Base-by-base conservation (phyloP, 2,888 invertebrate genomes). In the Clanis bilineata region DNA sequence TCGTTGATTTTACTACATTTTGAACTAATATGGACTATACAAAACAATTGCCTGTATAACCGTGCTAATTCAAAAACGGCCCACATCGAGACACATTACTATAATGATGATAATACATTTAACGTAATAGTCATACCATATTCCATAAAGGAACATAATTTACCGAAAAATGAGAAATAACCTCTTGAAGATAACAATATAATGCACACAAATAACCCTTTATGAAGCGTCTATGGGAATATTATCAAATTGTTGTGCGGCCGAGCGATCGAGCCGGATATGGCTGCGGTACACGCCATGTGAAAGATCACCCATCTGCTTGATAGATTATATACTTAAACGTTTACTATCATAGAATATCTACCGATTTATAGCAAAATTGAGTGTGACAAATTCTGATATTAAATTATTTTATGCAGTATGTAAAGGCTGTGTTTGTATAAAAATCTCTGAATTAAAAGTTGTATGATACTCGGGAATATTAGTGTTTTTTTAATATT, bases 141-240 rank as follows among this genome's bases (percentile, higher is more conserved):
- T 32, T 51, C 47, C 47, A 32, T 23, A 51, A 32, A 51, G 51
- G 51, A 51, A 51, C 51, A 51, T 51, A 51, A 51, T 51, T 51
- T 51, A 51, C 51, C 51, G 51, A 51, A 54, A 61, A 54, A 63
- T 54, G 38, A 69, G 65, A 65, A 62, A 64, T 57, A 62, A 62
- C 63, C 66, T 65, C 70, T 73, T 70, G 64, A 70, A 78, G 77
- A 75, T 74, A 80, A 77, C 79, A 77, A 74, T 80, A 84, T 85
- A 84, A 77, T 76, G 85, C 79, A 82, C 62, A 67, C 62, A 73
- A 82, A 85, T 79, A 85, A 80, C 85, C 85, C 86, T 79, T 86
- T 76, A 74, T 76, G 68, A 73, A 65, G 69, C 65, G 64, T 64
- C 51, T 64, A 66, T 57, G 65, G 69, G 69, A 73, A 66, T 75